Evolutionary conservation across 1,140 invertebrate species (phyloP).

Genomic region (Drosophila insularis): DNA sequence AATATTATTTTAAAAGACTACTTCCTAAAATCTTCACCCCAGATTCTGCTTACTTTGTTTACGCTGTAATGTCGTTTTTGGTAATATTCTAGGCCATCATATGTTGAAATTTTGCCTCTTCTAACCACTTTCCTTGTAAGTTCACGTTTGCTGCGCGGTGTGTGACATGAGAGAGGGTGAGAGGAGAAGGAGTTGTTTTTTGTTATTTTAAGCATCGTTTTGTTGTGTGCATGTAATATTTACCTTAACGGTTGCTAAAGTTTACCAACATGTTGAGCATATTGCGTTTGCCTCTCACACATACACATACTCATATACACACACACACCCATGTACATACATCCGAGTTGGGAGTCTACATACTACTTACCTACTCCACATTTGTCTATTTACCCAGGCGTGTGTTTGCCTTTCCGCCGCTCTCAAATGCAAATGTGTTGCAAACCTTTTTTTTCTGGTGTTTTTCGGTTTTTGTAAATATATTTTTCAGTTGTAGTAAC

Average conservation of each 20-base stretch:
- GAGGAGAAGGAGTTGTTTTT: slow-evolving; percentile 18
- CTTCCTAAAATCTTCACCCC: too few species aligned
- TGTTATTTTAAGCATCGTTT: slow-evolving; percentile 57
- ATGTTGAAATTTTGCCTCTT: background rate
- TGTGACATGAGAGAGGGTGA: too few species aligned
- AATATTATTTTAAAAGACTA: too few species aligned
- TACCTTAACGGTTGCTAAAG: slow-evolving; percentile 58
- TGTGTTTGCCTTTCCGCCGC: slow-evolving; percentile 40
- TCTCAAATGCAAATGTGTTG: slow-evolving; percentile 35
- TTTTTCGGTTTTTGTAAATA: slow-evolving; percentile 4
- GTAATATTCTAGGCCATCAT: background rate
- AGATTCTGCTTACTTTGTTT: too few species aligned
- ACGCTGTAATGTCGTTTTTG: background rate
- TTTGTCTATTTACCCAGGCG: slow-evolving; percentile 46
- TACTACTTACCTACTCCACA: slow-evolving; percentile 18
- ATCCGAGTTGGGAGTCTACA: background rate
- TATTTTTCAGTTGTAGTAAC: slow-evolving; percentile 12
- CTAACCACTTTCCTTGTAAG: background rate
- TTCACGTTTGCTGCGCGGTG: background rate
- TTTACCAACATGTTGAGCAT: slow-evolving; percentile 71
- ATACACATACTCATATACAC: slow-evolving; percentile 40
- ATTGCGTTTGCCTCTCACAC: slow-evolving; percentile 56
- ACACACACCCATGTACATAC: slow-evolving; percentile 27
- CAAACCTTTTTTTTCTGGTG: slow-evolving; percentile 18
- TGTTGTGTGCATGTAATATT: slow-evolving; percentile 54